Evolutionary conservation across 2,113 vertebrate genomes (phyloP).

Genomic region (Dromas ardeola): DNA sequence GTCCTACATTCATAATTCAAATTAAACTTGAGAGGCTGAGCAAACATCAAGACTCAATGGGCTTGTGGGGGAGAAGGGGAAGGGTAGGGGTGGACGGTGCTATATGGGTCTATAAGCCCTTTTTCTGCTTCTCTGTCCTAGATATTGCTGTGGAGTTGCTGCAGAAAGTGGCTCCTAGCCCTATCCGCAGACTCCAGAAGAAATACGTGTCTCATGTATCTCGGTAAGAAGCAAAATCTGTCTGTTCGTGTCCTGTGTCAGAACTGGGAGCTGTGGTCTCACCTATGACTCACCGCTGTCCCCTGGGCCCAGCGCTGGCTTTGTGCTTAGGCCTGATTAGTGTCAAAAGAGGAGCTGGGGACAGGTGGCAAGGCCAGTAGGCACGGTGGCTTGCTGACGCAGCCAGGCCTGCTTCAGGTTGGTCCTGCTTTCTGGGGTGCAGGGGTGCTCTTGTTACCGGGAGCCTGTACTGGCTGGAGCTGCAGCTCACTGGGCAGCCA

Average conservation of each 20-base stretch:
- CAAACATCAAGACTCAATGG: neutral
- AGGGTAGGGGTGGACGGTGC: neutral
- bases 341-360: neutral
- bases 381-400: neutral
- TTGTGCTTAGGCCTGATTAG: neutral
- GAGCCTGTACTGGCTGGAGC: neutral
- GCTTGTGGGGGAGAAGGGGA: neutral
- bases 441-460: neutral
- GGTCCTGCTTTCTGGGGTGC: neutral
- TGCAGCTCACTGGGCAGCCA: neutral
- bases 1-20: neutral
- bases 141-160: slow-evolving; percentile 97
- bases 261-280: neutral
- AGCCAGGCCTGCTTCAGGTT: neutral
- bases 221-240: slow-evolving; percentile 77
- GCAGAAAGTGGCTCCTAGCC: slow-evolving; percentile 96
- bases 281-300: neutral
- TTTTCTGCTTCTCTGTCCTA: slow-evolving; percentile 52
- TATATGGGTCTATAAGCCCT: neutral
- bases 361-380: neutral
- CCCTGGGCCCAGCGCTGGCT: neutral
- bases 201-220: slow-evolving; percentile 95
- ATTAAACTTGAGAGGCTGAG: neutral
- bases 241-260: neutral
- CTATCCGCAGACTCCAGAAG: slow-evolving; percentile 93